A percentile compares a stretch with the other conserved stretches of the same genome.
Evolutionary conservation across 2,797 vertebrate species (phyloP).

Genomic region (Amblyopsis hoosieri): DNA sequence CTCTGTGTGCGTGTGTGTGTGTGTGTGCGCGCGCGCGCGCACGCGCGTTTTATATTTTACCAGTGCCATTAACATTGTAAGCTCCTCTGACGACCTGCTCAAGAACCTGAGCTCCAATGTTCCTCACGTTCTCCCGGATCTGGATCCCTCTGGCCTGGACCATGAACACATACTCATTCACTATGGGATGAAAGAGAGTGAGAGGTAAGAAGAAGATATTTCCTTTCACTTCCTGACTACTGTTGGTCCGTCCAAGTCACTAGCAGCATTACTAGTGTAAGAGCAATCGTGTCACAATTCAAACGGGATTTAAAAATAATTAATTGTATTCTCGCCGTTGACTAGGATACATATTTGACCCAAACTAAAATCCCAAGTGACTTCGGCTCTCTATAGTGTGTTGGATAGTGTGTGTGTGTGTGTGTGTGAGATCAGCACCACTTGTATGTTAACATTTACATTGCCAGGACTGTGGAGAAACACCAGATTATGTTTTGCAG

Average conservation of each 20-base stretch:
- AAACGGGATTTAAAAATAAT: too few relatives aligned
- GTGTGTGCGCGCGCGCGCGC: not conserved
- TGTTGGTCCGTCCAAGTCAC: not conserved
- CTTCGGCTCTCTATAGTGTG: too few relatives aligned
- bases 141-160: constrained; percentile 95
- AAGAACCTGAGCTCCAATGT: constrained; percentile 92
- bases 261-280: too few relatives aligned
- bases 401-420: too few relatives aligned
- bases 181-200: constrained; percentile 67
- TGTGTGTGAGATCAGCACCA: too few relatives aligned
- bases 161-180: constrained; percentile 99
- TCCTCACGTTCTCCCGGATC: constrained; percentile 91
- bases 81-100: constrained; percentile 93
- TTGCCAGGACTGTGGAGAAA: too few relatives aligned
- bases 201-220: not conserved
- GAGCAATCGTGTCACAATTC: too few relatives aligned
- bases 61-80: constrained; percentile 90
- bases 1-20: not conserved
- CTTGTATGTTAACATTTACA: too few relatives aligned
- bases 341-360: too few relatives aligned
- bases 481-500: too few relatives aligned
- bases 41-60: constrained; percentile 60
- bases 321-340: too few relatives aligned
- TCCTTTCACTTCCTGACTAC: constrained; percentile 2
- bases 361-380: too few relatives aligned